Evolutionary conservation across 23 tunicate species (phyloP).

Genomic region (Botrylloides violaceus): DNA sequence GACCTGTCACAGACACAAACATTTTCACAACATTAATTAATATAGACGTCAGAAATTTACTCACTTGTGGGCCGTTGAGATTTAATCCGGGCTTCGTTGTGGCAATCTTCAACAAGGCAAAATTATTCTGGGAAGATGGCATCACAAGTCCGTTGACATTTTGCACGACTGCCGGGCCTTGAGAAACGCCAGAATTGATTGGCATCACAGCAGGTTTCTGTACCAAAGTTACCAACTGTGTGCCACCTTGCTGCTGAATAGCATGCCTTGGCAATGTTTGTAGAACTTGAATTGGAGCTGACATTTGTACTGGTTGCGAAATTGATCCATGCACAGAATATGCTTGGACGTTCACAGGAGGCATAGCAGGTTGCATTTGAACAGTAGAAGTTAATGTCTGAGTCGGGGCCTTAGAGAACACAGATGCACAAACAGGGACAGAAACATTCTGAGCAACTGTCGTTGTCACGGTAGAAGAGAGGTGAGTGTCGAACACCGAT

Average conservation of each 20-base stretch:
- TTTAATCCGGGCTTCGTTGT: background rate
- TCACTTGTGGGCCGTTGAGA: slow-evolving; percentile 18
- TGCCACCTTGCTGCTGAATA: background rate
- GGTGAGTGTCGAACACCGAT: too few relatives aligned
- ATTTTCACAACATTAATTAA: background rate
- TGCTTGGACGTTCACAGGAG: background rate
- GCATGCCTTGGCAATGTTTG: background rate
- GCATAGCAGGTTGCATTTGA: background rate
- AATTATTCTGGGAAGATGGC: slow-evolving; percentile 2
- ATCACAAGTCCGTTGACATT: slow-evolving; percentile 1
- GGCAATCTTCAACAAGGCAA: slow-evolving; percentile 18
- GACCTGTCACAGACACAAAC: background rate
- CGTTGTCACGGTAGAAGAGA: background rate
- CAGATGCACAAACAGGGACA: background rate
- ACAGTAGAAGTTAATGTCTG: slow-evolving; percentile 7
- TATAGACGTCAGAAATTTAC: background rate
- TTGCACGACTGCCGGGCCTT: background rate
- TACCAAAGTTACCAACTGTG: slow-evolving; percentile 11
- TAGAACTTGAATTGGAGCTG: background rate
- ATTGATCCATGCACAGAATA: background rate
- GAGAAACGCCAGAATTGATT: slow-evolving; percentile 2
- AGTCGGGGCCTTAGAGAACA: slow-evolving; percentile 2
- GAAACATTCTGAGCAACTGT: background rate
- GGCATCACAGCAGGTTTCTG: background rate
- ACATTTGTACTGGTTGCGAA: background rate